Evolutionary conservation across 2,888 invertebrate species (phyloP).

Genomic region (Tachina grossa): DNA sequence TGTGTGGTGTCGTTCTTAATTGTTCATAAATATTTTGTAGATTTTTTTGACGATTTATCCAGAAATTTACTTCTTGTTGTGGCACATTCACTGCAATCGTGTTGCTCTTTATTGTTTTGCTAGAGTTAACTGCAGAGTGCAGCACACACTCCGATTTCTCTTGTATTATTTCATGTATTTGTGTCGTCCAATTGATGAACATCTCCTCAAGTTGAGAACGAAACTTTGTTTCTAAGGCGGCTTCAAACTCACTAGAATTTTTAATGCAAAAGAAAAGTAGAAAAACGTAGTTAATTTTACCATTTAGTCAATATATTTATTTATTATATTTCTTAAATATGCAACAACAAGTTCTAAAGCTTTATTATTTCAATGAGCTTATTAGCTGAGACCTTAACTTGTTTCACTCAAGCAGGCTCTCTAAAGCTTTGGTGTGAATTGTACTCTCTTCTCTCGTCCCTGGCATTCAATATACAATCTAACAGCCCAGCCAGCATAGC

Average conservation of each 20-base stretch:
- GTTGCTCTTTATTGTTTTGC: conserved; percentile 17
- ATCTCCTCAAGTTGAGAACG: conserved; percentile 91
- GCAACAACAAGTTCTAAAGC: no score
- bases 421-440: no score
- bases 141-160: conserved; percentile 76
- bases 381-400: no score
- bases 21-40: conserved; percentile 95
- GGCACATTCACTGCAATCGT: conserved; percentile 84
- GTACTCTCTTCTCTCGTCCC: no score
- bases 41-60: conserved; percentile 90
- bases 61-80: conserved; percentile 90
- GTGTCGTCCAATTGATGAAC: conserved; percentile 93
- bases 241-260: conserved; percentile 73
- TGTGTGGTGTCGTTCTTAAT: conserved; percentile 90
- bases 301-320: background rate
- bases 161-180: conserved; percentile 85
- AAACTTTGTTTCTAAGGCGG: conserved; percentile 77
- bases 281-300: background rate
- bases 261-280: background rate
- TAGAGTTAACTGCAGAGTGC: background rate
- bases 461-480: no score
- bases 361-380: no score
- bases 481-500: no score
- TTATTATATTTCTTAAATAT: no score
- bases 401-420: no score